A percentile compares a stretch with the other conserved stretches of the same genome.
Evolutionary conservation across 2,797 vertebrate species (phyloP).

Genomic region (Okamejei kenojei): DNA sequence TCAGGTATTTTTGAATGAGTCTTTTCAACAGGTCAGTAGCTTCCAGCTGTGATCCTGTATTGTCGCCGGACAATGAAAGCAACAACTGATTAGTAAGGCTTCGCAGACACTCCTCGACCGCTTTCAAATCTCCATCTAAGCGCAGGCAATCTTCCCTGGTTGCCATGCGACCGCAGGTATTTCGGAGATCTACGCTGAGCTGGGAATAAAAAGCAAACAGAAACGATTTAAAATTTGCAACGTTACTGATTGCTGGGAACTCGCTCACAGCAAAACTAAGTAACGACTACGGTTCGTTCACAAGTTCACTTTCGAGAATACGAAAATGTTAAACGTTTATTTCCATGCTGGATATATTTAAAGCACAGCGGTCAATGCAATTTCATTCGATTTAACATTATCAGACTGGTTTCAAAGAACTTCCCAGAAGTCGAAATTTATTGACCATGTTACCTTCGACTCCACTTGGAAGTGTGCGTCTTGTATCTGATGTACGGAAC

Average conservation of each 20-base stretch:
- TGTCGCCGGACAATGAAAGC: constrained; percentile 45
- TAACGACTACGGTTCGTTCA: too few species aligned
- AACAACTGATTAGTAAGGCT: constrained; percentile 50
- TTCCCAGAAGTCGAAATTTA: too few species aligned
- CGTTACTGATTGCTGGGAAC: too few species aligned
- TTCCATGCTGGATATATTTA: neutral
- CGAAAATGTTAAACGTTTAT: neutral
- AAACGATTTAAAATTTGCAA: neutral
- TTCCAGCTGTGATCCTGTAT: constrained; percentile 43
- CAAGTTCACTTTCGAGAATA: neutral
- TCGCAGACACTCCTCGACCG: constrained; percentile 51
- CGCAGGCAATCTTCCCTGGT: constrained; percentile 53
- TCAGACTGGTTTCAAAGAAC: too few species aligned
- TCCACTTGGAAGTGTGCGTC: neutral
- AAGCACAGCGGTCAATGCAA: neutral
- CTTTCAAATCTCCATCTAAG: constrained; percentile 51
- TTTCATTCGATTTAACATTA: neutral
- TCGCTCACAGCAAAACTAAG: neutral
- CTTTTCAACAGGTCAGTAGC: constrained; percentile 46
- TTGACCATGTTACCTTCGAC: neutral
- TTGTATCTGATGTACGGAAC: neutral
- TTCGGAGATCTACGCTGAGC: constrained; percentile 55
- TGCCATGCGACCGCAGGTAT: constrained; percentile 52
- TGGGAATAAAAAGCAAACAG: constrained; percentile 47
- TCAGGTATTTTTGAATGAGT: constrained; percentile 52